phyloP scores from a whole-genome alignment of 2,113 vertebrate species.

The Microcebus jonahi region DNA sequence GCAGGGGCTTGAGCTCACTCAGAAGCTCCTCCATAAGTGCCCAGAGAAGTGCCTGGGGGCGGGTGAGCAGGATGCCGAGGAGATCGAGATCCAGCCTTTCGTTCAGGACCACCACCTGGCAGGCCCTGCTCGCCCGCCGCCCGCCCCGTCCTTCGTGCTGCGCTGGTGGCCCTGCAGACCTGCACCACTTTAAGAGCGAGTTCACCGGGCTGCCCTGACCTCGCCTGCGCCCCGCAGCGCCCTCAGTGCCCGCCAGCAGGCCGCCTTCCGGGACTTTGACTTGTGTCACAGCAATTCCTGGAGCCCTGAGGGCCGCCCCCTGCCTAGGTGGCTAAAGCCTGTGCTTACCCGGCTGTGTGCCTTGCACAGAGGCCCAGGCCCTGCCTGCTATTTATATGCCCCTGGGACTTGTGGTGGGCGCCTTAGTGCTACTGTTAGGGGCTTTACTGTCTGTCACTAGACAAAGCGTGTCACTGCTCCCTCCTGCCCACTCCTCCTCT shows the following conservation, averaged over 20 bases:
- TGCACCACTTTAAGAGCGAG: constrained; percentile 94
- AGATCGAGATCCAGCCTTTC: constrained; percentile 94
- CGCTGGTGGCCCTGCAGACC: constrained; percentile 83
- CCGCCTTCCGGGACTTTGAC: constrained; percentile 93
- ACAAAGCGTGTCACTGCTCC: not conserved
- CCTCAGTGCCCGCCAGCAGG: constrained; percentile 88
- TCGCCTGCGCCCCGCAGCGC: constrained; percentile 84
- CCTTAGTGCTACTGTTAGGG: rapidly evolving
- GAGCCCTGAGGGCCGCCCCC: constrained; percentile 62
- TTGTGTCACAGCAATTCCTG: constrained; percentile 89
- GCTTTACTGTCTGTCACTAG: not conserved
- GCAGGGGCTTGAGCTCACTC: constrained; percentile 90
- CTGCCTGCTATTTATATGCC: not conserved
- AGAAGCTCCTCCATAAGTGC: constrained; percentile 95
- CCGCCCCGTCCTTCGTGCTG: constrained; percentile 77
- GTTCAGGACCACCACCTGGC: constrained; percentile 94
- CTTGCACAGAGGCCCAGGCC: not conserved
- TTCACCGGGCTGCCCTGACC: constrained; percentile 92
- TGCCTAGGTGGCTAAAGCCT: not conserved
- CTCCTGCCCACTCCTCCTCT: rapidly evolving
- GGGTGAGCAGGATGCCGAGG: constrained; percentile 92
- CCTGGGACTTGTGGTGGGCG: rapidly evolving
- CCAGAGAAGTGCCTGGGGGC: constrained; percentile 93
- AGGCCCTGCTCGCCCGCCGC: constrained; percentile 90
- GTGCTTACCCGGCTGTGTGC: not conserved